Evolutionary conservation across 2,888 invertebrate species (phyloP).

Genomic region (Scaeva pyrastri): DNA sequence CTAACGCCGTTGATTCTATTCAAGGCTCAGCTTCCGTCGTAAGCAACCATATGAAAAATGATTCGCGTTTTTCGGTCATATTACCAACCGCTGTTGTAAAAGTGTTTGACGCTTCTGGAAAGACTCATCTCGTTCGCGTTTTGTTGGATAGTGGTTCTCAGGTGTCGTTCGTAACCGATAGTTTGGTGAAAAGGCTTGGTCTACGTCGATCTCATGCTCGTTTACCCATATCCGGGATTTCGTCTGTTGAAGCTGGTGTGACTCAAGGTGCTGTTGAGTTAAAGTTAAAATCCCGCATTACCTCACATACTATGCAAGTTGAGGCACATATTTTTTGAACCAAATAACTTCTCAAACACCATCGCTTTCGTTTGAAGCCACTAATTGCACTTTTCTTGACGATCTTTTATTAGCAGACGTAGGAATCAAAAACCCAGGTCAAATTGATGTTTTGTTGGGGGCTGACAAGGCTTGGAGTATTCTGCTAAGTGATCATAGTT

Average conservation of each 20-base stretch:
- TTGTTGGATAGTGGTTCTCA: slow-evolving; percentile 29
- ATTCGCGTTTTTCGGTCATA: slow-evolving; percentile 8
- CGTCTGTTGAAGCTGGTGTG: slow-evolving; percentile 7
- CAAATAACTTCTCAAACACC: background rate
- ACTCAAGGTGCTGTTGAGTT: background rate
- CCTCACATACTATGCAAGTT: background rate
- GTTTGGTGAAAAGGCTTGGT: slow-evolving; percentile 18
- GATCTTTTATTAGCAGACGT: slow-evolving; percentile 30
- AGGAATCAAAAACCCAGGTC: slow-evolving; percentile 27
- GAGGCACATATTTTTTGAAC: background rate
- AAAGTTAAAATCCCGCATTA: background rate
- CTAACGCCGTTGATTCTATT: background rate
- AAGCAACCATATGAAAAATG: background rate
- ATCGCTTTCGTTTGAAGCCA: background rate
- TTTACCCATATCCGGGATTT: background rate
- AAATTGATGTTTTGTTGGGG: slow-evolving; percentile 23
- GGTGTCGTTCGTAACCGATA: slow-evolving; percentile 26
- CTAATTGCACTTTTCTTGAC: slow-evolving; percentile 19
- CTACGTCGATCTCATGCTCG: slow-evolving; percentile 1
- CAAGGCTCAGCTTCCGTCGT: background rate
- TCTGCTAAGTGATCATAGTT: slow-evolving; percentile 17
- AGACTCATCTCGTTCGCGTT: slow-evolving; percentile 9
- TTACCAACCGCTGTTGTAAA: slow-evolving; percentile 18
- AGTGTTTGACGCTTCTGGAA: slow-evolving; percentile 3
- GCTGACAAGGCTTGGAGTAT: slow-evolving; percentile 26